Percentiles rank a stretch among this genome's conserved stretches.
phyloP scores from a whole-genome alignment of 2,797 vertebrate genomes.

The Melanogrammus aeglefinus region DNA sequence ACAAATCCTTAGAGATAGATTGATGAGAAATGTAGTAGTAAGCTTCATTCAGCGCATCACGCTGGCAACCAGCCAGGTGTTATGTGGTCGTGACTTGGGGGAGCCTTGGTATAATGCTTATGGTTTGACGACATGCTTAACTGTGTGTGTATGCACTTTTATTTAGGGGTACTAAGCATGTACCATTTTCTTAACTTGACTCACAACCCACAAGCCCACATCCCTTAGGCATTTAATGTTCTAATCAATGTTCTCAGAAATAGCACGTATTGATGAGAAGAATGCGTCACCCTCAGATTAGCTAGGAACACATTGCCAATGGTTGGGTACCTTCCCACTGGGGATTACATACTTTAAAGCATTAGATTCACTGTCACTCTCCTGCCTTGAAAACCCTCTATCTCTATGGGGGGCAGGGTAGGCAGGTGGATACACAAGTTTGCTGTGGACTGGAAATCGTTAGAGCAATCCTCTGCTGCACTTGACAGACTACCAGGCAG shows the following conservation, averaged over 20 bases:
- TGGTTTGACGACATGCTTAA: slow-evolving; percentile 18
- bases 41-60: slow-evolving; percentile 33
- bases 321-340: not conserved
- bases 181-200: not conserved
- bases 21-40: slow-evolving; percentile 44
- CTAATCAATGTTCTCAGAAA: not conserved
- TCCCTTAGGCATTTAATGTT: not conserved
- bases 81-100: slow-evolving; percentile 58
- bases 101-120: slow-evolving; percentile 30
- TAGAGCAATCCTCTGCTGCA: not conserved
- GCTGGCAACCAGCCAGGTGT: slow-evolving; percentile 50
- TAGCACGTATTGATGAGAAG: not conserved
- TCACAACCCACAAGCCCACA: not conserved
- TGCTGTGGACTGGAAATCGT: not conserved
- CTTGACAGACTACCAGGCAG: not conserved
- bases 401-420: not conserved
- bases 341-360: not conserved
- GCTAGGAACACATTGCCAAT: not conserved
- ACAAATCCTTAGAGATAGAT: slow-evolving; percentile 61
- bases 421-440: not conserved
- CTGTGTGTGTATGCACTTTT: not conserved
- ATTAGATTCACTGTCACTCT: not conserved
- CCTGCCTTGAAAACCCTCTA: not conserved
- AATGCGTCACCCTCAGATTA: not conserved
- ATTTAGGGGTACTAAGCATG: not conserved